phyloP scores from a whole-genome alignment of 2,888 invertebrate genomes.

The Margaritifera margaritifera region DNA sequence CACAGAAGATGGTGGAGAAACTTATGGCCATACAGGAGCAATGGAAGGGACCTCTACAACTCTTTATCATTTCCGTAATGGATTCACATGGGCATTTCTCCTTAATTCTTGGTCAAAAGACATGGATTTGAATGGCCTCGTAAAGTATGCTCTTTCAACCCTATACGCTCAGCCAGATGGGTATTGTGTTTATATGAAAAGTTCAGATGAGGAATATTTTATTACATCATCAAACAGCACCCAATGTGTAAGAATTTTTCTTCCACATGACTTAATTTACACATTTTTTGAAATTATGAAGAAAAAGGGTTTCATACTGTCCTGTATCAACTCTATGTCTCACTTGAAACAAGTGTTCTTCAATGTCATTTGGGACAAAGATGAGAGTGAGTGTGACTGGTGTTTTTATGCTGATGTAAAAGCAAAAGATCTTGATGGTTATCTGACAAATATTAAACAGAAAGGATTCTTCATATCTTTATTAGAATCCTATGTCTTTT shows the following conservation, averaged over 20 bases:
- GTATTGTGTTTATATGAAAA: slow-evolving; percentile 4
- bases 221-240: slow-evolving; percentile 32
- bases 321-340: slow-evolving; percentile 34
- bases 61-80: slow-evolving; percentile 53
- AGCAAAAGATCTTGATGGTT: slow-evolving; percentile 10
- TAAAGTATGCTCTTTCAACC: slow-evolving; percentile 54
- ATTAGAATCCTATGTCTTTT: slow-evolving; percentile 24
- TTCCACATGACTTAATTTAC: slow-evolving; percentile 24
- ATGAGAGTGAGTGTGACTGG: slow-evolving; percentile 9
- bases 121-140: slow-evolving; percentile 61
- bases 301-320: slow-evolving; percentile 29
- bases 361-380: slow-evolving; percentile 53
- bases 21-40: slow-evolving; percentile 66
- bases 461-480: slow-evolving; percentile 10
- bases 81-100: slow-evolving; percentile 62
- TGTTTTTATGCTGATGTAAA: slow-evolving; percentile 24
- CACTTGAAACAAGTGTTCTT: slow-evolving; percentile 37
- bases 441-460: slow-evolving; percentile 8
- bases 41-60: slow-evolving; percentile 68
- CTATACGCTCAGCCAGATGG: slow-evolving; percentile 34
- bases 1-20: slow-evolving; percentile 56
- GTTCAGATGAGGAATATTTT: slow-evolving; percentile 8
- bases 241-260: slow-evolving; percentile 42
- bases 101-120: slow-evolving; percentile 66
- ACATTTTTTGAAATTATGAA: slow-evolving; percentile 21